Conservation (phyloP, 2,797 vertebrate species). For the Periophthalmus magnuspinnatus region DNA sequence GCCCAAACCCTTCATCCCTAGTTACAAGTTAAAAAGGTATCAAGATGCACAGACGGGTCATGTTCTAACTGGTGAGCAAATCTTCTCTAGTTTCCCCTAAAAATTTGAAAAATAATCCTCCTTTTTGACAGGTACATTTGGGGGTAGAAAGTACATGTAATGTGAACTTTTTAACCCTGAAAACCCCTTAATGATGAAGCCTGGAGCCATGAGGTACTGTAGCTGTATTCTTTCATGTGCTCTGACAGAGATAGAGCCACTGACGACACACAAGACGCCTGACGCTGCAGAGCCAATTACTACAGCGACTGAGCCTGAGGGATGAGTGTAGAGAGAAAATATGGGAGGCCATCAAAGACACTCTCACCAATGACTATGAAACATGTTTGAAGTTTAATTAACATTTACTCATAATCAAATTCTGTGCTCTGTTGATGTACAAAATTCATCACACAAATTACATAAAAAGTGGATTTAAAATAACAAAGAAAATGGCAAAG, state of each 20-base stretch:
- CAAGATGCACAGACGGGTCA: constrained; percentile 17
- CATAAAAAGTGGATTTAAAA: constrained; percentile 51
- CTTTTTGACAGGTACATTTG: constrained; percentile 25
- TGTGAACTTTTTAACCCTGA: constrained; percentile 45
- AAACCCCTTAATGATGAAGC: constrained; percentile 34
- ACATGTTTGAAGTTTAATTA: constrained; percentile 70
- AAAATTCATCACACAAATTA: constrained; percentile 50
- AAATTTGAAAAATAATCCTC: constrained; percentile 8
- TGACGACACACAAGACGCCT: constrained; percentile 62
- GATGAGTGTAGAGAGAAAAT: constrained; percentile 47
- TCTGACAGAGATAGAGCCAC: constrained; percentile 59
- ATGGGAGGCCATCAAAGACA: constrained; percentile 74
- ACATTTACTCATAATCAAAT: constrained; percentile 63
- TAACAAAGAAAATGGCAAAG: constrained; percentile 26
- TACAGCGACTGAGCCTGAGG: constrained; percentile 52
- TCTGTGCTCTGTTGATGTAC: constrained; percentile 32
- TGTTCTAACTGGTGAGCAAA: constrained; percentile 27
- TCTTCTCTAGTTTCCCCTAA: constrained; percentile 27
- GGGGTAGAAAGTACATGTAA: constrained; percentile 20
- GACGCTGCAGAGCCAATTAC: constrained; percentile 67
- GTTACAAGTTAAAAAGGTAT: constrained; percentile 4
- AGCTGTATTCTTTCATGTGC: constrained; percentile 64
- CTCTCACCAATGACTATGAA: constrained; percentile 52
- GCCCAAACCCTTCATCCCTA: neutral
- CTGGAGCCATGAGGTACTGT: constrained; percentile 19